Conservation (phyloP, 2,113 vertebrate species). For the Delphinapterus leucas region DNA sequence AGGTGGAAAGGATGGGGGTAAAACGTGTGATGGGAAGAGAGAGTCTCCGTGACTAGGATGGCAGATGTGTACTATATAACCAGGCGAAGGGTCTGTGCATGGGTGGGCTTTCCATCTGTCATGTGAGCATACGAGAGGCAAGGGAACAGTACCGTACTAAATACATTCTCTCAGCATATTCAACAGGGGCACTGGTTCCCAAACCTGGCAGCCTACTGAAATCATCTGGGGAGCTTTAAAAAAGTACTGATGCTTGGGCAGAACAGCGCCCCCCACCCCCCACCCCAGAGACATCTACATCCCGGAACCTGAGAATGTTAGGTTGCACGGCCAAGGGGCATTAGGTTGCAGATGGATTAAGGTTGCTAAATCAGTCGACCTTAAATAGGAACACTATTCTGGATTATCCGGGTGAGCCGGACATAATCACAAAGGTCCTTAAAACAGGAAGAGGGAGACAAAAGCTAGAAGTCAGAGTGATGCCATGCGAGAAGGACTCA, state of each 20-base stretch:
- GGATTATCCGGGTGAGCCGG: not conserved
- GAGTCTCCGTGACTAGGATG: not conserved
- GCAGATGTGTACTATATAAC: not conserved
- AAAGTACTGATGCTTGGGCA: not conserved
- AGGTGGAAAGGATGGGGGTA: not conserved
- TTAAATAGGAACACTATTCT: not conserved
- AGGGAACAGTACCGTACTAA: not conserved
- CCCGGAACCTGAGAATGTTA: not conserved
- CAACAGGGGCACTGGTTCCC: not conserved
- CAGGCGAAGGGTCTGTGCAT: rapidly evolving
- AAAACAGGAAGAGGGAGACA: not conserved
- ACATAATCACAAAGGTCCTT: not conserved
- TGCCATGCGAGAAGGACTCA: not conserved
- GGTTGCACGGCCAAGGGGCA: not conserved
- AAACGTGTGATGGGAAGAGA: not conserved
- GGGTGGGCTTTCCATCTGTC: not conserved
- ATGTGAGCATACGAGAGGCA: rapidly evolving
- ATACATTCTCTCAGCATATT: not conserved
- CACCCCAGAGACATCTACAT: not conserved
- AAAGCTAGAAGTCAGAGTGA: not conserved
- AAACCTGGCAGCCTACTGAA: not conserved
- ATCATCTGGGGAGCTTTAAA: not conserved
- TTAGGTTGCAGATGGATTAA: not conserved
- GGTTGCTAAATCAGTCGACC: not conserved
- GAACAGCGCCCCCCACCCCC: rapidly evolving